Conservation (phyloP, 53 echinoderm and acorn worm genomes). For the Astropecten irregularis region DNA sequence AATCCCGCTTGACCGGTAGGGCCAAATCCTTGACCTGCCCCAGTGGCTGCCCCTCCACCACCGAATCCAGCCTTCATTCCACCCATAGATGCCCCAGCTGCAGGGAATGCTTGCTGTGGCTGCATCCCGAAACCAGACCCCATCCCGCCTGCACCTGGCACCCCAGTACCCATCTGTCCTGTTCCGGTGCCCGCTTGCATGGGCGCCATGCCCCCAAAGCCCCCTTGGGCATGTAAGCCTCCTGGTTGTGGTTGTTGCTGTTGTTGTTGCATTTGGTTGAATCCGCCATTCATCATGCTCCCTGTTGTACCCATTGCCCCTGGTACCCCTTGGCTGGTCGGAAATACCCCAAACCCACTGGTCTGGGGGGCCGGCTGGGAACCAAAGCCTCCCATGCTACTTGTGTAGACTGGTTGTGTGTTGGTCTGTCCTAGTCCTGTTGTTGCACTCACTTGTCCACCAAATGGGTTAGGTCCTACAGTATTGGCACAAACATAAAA, state of each 20-base stretch:
- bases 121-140: constrained; percentile 37
- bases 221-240: constrained; percentile 30
- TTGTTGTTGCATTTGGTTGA: constrained; percentile 30
- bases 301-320: constrained; percentile 33
- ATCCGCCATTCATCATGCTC: constrained; percentile 55
- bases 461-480: constrained; percentile 46
- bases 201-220: constrained; percentile 17
- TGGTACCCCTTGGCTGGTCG: not conserved
- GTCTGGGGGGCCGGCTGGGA: constrained; percentile 22
- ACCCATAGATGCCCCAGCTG: constrained; percentile 1
- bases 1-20: not conserved
- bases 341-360: constrained; percentile 31
- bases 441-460: constrained; percentile 8
- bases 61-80: constrained; percentile 25
- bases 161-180: constrained; percentile 55
- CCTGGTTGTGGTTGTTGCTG: not conserved
- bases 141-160: not conserved
- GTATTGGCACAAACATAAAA: too few species aligned
- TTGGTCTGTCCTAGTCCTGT: constrained; percentile 13
- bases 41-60: constrained; percentile 19
- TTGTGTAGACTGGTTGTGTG: constrained; percentile 22
- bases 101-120: constrained; percentile 19
- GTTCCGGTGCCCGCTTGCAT: not conserved
- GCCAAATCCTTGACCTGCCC: constrained; percentile 1
- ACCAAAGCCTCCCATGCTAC: constrained; percentile 31